These are phyloP conservation scores for Drosophila mulleri DNA, from an alignment of 2,888 invertebrate species.

Conservation along the genomic window DNA sequence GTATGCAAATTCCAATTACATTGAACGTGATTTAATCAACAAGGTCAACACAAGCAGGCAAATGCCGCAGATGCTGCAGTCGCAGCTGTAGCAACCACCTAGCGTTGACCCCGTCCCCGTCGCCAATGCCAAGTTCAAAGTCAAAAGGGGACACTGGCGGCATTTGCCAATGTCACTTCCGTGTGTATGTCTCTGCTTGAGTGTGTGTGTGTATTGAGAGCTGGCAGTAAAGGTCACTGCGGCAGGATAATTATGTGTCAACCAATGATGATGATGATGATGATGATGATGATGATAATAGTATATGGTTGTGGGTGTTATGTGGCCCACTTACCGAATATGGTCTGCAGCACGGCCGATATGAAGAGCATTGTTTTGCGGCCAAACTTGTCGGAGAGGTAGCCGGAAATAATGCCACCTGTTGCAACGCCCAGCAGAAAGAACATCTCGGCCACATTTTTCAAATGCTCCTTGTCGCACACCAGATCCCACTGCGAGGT, in stretches of 20 bases:
- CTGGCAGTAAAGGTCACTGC: constrained; percentile 46
- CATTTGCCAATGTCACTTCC: constrained; percentile 68
- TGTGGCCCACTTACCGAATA: constrained; percentile 86
- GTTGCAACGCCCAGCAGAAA: constrained; percentile 91
- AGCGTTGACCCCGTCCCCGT: constrained; percentile 69
- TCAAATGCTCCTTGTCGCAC: constrained; percentile 89
- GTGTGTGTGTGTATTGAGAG: constrained; percentile 17
- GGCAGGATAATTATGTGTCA: constrained; percentile 23
- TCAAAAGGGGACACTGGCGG: constrained; percentile 57
- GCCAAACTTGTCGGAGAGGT: constrained; percentile 92
- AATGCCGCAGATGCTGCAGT: constrained; percentile 14
- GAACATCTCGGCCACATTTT: constrained; percentile 91
- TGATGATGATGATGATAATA: neutral
- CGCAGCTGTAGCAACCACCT: constrained; percentile 23
- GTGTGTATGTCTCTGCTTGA: constrained; percentile 21
- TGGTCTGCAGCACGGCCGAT: constrained; percentile 89
- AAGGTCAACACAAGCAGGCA: constrained; percentile 63
- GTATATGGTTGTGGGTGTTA: constrained; percentile 2
- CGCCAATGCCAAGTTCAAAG: constrained; percentile 79
- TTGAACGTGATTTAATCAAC: constrained; percentile 74
- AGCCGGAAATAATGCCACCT: constrained; percentile 92
- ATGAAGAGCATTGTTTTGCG: constrained; percentile 91
- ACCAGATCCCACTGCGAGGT: constrained; percentile 92
- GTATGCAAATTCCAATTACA: constrained; percentile 71
- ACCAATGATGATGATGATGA: constrained; percentile 26